Evolutionary conservation across 1,140 invertebrate species (phyloP), one percentile per base, ranked within the genome.

Genomic region (Drosophila quadrilineata): DNA sequence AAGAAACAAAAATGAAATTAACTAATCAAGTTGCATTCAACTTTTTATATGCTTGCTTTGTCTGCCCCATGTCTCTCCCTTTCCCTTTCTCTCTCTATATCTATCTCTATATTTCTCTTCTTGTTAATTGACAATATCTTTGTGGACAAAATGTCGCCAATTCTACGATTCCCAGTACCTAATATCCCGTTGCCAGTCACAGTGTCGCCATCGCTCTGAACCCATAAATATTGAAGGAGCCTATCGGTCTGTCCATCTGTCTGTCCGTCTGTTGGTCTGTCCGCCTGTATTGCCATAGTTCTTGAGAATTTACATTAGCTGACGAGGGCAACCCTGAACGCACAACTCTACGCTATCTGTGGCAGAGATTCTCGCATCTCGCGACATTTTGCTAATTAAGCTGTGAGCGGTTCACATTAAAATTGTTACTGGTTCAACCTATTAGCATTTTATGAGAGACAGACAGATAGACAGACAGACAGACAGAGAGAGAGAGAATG

Each of bases 331-430:
- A 45, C 29, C 56, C 63, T 31, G 9, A 41, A 26, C 22, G 8
- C 16, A 26, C 40, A 36, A 50, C 21, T 35, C 43, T 60, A 33
- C 33, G 6, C 14, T 16, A 12, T 17, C 35, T 36, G 12, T 9
- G 6, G 8, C 14, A n/a, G n/a, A n/a, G n/a, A n/a, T n/a, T 17
- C 3, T 33, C 2, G 45, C 77, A 71, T 68, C 57, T 53, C 53
- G 64, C 65, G 75, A 80, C 71, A 80, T 84, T 82, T 77, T 85
- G 77, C 77, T 82, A 82, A 82, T 82, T 82, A 82, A 82, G 79
- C 79, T 77, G 77, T 84, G n/a, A n/a, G 74, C 38, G 71, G 48
- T 52, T 67, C 74, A 72, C 73, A 63, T 77, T 76, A 76, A 76
- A 76, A 79, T 64, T 69, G 43, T 35, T 38, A 31, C 36, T 43